Base-by-base conservation (phyloP, 1,140 invertebrate genomes). In the Atta colombica region DNA sequence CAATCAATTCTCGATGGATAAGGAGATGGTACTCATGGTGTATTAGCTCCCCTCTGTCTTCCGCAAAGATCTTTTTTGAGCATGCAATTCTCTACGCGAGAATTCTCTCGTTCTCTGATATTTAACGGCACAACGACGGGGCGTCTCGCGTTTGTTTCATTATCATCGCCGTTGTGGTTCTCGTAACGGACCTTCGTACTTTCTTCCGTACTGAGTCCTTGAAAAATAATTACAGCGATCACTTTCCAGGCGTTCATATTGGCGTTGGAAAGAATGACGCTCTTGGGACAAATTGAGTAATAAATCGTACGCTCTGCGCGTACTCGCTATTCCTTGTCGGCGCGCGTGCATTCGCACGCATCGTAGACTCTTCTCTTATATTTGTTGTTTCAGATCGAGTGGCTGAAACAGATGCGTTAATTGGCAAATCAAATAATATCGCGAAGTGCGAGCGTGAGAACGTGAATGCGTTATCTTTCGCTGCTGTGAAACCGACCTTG, bases 351-450 rank as follows among this genome's bases (percentile, higher is more conserved):
- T 31, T 61, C 25, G 35, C 49, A 58, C 66, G 51, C 72, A 35
- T 39, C 18, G 35, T 45, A 25, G 10, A 49, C 8, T 80, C 77
- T 77, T 81, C 66, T 71, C 35, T 72, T 72, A 55, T 66, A 55
- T 72, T 39, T 21, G 65, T 45, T 45, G 61, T 49, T 18, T 61
- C 18, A 63, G 45, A 72, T 74, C 77, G 75, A 61, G n/a, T 25
- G 78, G 81, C 58, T 72, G 58, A 74, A 75, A 71, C 88, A 91
- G 91, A 71, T 89, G 91, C 84, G 88, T 89, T 93, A 90, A 93
- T 93, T 92, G 87, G 77, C 92, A 93, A 92, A 92, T 92, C 91
- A 93, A 91, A 92, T 91, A 91, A 92, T 91, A 88, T 88, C 71
- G 58, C 87, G 61, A 88, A 90, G 71, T 61, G 35, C 28, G 58